A percentile compares a stretch with the other conserved stretches of the same genome.
phyloP scores from a whole-genome alignment of 2,797 vertebrate species.

The Brachyalestes nurse region DNA sequence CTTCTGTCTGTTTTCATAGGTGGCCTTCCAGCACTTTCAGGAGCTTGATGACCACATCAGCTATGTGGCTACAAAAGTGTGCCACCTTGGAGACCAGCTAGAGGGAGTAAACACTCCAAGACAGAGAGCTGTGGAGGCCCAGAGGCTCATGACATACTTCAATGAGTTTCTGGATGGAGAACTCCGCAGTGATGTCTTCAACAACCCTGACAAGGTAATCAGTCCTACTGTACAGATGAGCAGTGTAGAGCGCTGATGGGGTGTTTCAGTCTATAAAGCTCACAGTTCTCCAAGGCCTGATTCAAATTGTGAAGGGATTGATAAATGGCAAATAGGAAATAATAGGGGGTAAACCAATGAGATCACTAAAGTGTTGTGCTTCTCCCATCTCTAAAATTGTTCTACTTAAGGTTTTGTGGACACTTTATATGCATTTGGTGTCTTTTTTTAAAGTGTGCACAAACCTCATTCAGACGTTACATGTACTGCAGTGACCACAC shows the following conservation, averaged over 20 bases:
- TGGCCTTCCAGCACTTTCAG: slow-evolving; percentile 99
- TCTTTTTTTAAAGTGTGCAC: not conserved
- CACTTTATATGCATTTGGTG: too few relatives aligned
- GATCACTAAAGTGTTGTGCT: not conserved
- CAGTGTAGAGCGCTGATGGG: not conserved
- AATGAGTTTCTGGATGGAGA: slow-evolving; percentile 99
- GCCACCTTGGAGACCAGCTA: slow-evolving; percentile 97
- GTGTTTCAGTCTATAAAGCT: too few relatives aligned
- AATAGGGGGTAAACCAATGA: not conserved
- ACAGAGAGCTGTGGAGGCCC: slow-evolving; percentile 96
- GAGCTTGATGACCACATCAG: slow-evolving; percentile 99
- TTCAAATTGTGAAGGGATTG: not conserved
- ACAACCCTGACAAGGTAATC: slow-evolving; percentile 95
- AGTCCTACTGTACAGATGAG: not conserved
- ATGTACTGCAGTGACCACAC: not conserved
- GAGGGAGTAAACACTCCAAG: slow-evolving; percentile 99
- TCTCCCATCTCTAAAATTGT: not conserved
- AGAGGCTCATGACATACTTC: slow-evolving; percentile 99
- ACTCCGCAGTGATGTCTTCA: slow-evolving; percentile 98
- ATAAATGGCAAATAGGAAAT: too few relatives aligned
- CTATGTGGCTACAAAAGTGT: slow-evolving; percentile 99
- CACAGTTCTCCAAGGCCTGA: not conserved
- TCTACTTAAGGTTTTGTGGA: too few relatives aligned
- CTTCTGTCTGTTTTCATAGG: slow-evolving; percentile 72
- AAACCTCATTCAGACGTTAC: not conserved